Evolutionary conservation across 2,888 invertebrate species (phyloP), one percentile per base, ranked within the genome.

Genomic region (Drosophila anceps): DNA sequence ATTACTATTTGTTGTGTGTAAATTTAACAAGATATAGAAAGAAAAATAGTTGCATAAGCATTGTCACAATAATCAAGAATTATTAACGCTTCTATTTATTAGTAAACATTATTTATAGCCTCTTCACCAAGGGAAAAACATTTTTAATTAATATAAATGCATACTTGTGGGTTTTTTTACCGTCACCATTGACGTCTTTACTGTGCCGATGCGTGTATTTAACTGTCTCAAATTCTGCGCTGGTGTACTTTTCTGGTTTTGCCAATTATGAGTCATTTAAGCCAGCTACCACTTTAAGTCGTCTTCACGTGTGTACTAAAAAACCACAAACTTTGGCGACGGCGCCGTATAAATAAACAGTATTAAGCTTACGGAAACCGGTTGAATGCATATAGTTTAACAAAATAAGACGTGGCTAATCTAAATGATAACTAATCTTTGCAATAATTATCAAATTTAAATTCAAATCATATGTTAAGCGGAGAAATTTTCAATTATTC

Each of bases 201-300:
- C 27, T 37, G 29, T 46, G 51, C 46, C 18, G 18, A 66, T 71
- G 72, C 72, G 63, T 84, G 43, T 41, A 12, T 29, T 33, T 41
- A 70, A 73, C 50, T 51, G 61, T 53, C 58, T 12, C 41, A 31
- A n/a, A 9, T 33, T 44, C 48, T 31, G 20, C 35, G n/a, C 58
- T 29, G 54, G 61, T 41, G 12, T 18, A 4, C 2, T 24, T 51
- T 35, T 20, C 43, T 50, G 62, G 59, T 67, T 65, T 57, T 35
- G n/a, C 58, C 51, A 69, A 29, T 59, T 43, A 62, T 85, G 82
- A 82, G 65, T 82, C 73, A 79, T 58, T 67, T 54, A 57, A 61
- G 41, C 53, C 50, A 64, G 33, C 39, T 8, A 31, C 41, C 7
- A 66, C 44, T 46, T 18, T 7, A 29, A 54, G 13, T 41, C 18